Evolutionary conservation across 2,888 invertebrate genomes (phyloP).

Genomic region (Ecliptopera silaceata): DNA sequence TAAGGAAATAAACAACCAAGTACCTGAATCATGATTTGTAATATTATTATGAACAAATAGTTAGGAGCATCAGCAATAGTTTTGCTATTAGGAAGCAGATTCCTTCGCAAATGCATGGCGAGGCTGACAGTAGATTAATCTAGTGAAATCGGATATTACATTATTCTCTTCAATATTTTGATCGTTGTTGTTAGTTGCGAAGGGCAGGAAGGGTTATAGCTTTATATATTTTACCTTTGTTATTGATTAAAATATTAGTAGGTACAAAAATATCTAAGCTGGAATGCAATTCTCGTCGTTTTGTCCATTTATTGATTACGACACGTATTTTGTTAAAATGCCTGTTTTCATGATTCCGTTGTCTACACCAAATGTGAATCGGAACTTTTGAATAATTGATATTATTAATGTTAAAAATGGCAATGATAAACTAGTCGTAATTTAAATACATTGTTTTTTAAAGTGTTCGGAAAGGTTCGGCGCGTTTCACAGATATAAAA

Average conservation of each 20-base stretch:
- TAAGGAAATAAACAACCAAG: slow-evolving; percentile 22
- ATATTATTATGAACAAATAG: slow-evolving; percentile 3
- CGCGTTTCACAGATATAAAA: slow-evolving; percentile 59
- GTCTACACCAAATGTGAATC: slow-evolving; percentile 46
- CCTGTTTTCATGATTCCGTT: slow-evolving; percentile 49
- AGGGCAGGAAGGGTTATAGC: slow-evolving; percentile 63
- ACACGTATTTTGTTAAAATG: slow-evolving; percentile 33
- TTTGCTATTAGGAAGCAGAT: slow-evolving; percentile 30
- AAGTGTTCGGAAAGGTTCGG: slow-evolving; percentile 53
- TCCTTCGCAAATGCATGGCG: slow-evolving; percentile 52
- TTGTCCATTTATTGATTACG: slow-evolving; percentile 44
- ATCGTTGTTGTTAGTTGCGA: slow-evolving; percentile 66
- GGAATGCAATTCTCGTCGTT: slow-evolving; percentile 47
- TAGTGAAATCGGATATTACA: slow-evolving; percentile 57
- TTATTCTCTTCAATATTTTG: slow-evolving; percentile 56
- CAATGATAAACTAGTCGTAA: slow-evolving; percentile 59
- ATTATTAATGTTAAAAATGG: slow-evolving; percentile 65
- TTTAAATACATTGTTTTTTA: slow-evolving; percentile 54
- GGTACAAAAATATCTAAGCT: slow-evolving; percentile 61
- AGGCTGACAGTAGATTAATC: slow-evolving; percentile 50
- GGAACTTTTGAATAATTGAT: slow-evolving; percentile 57
- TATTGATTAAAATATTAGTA: slow-evolving; percentile 59
- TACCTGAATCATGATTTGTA: slow-evolving; percentile 19
- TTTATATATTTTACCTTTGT: slow-evolving; percentile 73
- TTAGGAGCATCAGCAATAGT: slow-evolving; percentile 1